These are phyloP conservation scores for Oreocharis arfaki DNA, from an alignment of 2,113 vertebrate species.

Conservation along the genomic window DNA sequence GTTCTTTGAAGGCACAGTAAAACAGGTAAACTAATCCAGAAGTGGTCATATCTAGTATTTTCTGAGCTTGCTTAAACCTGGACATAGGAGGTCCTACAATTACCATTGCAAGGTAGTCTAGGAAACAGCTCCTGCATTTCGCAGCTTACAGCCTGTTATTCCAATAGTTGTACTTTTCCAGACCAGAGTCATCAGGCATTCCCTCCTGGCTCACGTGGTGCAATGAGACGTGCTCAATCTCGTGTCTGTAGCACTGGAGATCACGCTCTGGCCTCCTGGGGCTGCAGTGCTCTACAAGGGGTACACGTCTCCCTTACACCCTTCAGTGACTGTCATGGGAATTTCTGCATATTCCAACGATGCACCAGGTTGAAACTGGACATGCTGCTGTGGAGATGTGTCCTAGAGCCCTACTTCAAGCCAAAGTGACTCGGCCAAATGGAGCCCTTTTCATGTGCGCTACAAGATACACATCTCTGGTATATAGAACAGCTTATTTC, in stretches of 20 bases:
- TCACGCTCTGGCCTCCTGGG: background rate
- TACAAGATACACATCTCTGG: background rate
- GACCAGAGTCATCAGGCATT: background rate
- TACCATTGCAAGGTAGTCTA: background rate
- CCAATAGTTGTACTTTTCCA: constrained; percentile 22
- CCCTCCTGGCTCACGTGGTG: background rate
- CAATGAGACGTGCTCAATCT: background rate
- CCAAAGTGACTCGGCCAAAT: background rate
- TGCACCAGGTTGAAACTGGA: background rate
- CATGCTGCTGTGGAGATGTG: background rate
- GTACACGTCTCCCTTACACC: background rate
- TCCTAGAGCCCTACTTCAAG: background rate
- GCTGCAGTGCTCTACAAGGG: background rate
- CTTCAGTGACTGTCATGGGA: background rate
- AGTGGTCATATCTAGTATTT: background rate
- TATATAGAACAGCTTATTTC: background rate
- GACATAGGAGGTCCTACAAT: background rate
- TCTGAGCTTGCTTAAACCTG: background rate
- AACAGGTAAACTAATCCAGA: background rate
- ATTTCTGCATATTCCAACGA: background rate
- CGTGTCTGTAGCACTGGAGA: background rate
- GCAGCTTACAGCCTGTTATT: background rate
- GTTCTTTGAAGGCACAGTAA: background rate
- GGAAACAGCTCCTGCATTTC: background rate
- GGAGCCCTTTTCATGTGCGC: background rate